Conservation (phyloP, 2,797 vertebrate genomes). For the Sebastes miniatus region DNA sequence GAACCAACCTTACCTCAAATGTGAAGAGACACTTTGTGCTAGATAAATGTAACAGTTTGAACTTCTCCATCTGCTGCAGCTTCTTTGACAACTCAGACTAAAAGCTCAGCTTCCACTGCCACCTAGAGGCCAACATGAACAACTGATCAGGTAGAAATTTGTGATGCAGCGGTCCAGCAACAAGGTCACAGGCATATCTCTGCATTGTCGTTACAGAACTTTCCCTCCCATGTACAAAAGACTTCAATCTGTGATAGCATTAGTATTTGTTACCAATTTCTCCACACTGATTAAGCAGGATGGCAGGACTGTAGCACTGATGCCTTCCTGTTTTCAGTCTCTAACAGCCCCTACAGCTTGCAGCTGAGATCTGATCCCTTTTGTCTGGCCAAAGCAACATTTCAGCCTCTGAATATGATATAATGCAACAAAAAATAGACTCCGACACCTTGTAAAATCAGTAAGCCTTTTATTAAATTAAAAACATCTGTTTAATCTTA, state of each 20-base stretch:
- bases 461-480: conserved; percentile 84
- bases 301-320: rapidly evolving
- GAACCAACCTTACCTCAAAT: background rate
- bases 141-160: background rate
- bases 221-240: rapidly evolving
- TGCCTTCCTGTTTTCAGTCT: background rate
- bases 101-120: conserved; percentile 16
- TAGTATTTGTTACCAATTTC: background rate
- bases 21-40: background rate
- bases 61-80: background rate
- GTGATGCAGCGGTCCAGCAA: conserved; percentile 4
- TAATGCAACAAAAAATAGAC: background rate
- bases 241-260: background rate
- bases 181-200: conserved; percentile 14
- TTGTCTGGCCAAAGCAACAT: background rate
- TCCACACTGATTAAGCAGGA: background rate
- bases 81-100: background rate
- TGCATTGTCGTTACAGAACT: background rate
- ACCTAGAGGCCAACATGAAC: conserved; percentile 8
- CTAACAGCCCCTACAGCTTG: background rate
- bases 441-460: conserved; percentile 70
- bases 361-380: background rate
- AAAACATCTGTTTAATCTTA: conserved; percentile 76
- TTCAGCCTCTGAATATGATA: background rate
- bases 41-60: background rate